A percentile compares a stretch with the other conserved stretches of the same genome.
These are phyloP conservation scores for Urechis unicinctus DNA, from an alignment of 2,888 invertebrate genomes.

Conservation along the genomic window DNA sequence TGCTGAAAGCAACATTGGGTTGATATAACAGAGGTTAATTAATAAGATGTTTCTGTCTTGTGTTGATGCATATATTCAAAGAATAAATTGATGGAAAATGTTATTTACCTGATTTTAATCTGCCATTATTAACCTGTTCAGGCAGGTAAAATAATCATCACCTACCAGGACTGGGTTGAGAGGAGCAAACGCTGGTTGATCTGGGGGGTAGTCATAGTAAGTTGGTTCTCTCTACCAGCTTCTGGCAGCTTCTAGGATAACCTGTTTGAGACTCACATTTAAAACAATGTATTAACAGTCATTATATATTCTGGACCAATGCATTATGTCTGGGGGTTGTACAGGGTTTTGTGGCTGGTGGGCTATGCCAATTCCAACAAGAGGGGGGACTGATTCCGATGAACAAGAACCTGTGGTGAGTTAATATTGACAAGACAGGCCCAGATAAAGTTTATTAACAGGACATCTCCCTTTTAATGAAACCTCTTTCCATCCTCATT, in stretches of 20 bases:
- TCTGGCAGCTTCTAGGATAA: too few relatives aligned
- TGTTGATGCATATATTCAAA: too few relatives aligned
- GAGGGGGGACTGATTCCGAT: conserved; percentile 79
- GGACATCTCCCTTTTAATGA: too few relatives aligned
- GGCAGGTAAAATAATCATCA: conserved; percentile 5
- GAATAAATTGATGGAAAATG: too few relatives aligned
- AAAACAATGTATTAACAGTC: too few relatives aligned
- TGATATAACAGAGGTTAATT: too few relatives aligned
- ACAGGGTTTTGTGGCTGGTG: conserved; percentile 58
- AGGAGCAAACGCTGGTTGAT: conserved; percentile 3
- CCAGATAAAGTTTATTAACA: too few relatives aligned
- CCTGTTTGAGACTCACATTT: too few relatives aligned
- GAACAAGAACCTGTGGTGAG: conserved; percentile 81
- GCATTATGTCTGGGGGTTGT: background rate
- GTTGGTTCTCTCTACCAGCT: too few relatives aligned
- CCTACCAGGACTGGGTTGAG: background rate
- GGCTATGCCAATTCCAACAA: conserved; percentile 65
- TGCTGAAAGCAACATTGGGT: too few relatives aligned
- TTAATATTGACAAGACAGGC: too few relatives aligned
- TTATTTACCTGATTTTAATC: background rate
- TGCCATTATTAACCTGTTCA: background rate
- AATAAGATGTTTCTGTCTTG: too few relatives aligned
- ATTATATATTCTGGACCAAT: background rate
- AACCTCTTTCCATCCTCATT: background rate
- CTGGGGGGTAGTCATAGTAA: conserved; percentile 6